Evolutionary conservation across 2,888 invertebrate genomes (phyloP).

Genomic region (Melieria omissa): DNA sequence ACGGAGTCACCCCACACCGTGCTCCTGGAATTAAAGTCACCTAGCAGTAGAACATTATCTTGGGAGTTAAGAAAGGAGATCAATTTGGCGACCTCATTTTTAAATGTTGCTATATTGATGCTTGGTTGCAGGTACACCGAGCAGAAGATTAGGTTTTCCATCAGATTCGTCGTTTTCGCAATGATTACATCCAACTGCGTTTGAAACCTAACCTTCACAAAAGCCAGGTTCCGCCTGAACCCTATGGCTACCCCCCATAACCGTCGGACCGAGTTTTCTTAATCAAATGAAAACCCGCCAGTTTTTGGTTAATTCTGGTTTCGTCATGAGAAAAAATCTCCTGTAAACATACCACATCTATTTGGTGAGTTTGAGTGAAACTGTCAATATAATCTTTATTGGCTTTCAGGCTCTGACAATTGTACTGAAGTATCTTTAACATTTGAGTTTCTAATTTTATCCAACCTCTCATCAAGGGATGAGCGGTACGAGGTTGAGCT

Average conservation of each 20-base stretch:
- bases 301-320: background rate
- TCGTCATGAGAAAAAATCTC: constrained; percentile 11
- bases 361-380: background rate
- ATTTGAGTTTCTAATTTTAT: background rate
- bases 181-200: background rate
- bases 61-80: background rate
- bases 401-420: constrained; percentile 5
- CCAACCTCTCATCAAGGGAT: background rate
- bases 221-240: background rate
- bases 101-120: background rate
- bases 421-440: background rate
- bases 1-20: background rate
- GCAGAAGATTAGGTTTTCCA: background rate
- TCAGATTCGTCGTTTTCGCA: background rate
- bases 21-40: background rate
- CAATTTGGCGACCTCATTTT: background rate
- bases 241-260: background rate
- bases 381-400: background rate
- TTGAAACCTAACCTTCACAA: background rate
- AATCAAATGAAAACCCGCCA: constrained; percentile 1
- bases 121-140: background rate
- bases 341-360: background rate
- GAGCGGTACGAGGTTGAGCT: background rate
- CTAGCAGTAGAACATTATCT: background rate
- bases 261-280: background rate